Conservation (phyloP, 2,113 vertebrate genomes). For the Rissa tridactyla region DNA sequence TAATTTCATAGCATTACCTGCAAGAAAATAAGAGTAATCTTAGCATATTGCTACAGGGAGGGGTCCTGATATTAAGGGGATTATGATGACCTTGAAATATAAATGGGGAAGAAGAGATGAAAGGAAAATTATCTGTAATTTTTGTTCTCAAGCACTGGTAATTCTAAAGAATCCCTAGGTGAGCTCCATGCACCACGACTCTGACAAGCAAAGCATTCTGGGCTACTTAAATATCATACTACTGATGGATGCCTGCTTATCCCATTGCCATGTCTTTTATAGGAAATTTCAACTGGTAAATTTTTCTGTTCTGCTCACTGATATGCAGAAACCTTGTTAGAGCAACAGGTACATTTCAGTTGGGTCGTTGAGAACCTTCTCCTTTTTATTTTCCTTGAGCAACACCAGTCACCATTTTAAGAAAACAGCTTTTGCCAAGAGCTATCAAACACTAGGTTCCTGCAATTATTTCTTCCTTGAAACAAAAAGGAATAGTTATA, state of each 20-base stretch:
- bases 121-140: constrained; percentile 57
- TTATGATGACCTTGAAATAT: constrained; percentile 30
- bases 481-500: neutral
- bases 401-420: neutral
- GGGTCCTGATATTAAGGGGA: constrained; percentile 27
- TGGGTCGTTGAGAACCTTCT: neutral
- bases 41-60: constrained; percentile 8
- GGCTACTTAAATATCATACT: neutral
- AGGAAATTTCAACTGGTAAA: neutral
- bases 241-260: neutral
- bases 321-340: neutral
- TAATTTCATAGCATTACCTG: constrained; percentile 51
- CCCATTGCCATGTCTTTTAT: neutral
- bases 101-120: constrained; percentile 49
- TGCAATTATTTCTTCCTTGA: neutral
- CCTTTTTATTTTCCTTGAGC: neutral
- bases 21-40: constrained; percentile 62
- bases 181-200: neutral
- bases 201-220: neutral
- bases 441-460: neutral
- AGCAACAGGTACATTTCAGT: neutral
- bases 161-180: constrained; percentile 6
- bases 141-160: constrained; percentile 13
- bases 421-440: neutral
- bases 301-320: neutral